These are phyloP conservation scores for Pseudomyrmex flavicornis DNA, from an alignment of 1,140 invertebrate species.

Conservation along the genomic window DNA sequence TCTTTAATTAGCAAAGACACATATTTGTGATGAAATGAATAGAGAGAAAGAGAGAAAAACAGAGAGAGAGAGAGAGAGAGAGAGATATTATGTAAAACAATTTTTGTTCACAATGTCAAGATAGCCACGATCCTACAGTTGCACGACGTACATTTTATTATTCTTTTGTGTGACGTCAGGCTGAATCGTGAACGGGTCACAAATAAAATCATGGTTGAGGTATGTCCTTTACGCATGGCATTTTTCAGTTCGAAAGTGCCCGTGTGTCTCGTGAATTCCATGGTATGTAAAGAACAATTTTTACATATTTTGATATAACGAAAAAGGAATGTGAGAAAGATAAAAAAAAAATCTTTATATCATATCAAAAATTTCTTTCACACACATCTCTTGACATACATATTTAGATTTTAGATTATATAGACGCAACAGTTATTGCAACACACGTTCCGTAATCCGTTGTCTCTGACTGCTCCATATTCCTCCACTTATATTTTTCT, in stretches of 20 bases:
- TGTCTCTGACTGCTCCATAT: neutral
- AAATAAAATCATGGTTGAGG: slow-evolving; percentile 50
- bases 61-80: neutral
- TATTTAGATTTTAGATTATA: neutral
- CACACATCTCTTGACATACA: neutral
- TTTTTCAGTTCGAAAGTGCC: slow-evolving; percentile 15
- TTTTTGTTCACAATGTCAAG: slow-evolving; percentile 7
- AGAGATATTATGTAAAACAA: neutral
- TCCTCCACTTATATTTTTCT: slow-evolving; percentile 54
- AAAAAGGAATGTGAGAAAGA: neutral
- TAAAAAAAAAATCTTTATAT: neutral
- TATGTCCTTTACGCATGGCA: neutral
- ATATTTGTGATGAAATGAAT: slow-evolving; percentile 51
- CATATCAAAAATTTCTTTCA: slow-evolving; percentile 9
- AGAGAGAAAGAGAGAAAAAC: neutral
- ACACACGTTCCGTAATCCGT: slow-evolving; percentile 46
- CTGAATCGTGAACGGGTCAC: slow-evolving; percentile 44
- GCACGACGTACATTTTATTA: slow-evolving; percentile 29
- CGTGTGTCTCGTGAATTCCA: slow-evolving; percentile 38
- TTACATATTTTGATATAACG: neutral
- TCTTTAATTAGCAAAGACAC: slow-evolving; percentile 65
- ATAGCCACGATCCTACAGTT: neutral
- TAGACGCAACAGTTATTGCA: slow-evolving; percentile 28
- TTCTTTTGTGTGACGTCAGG: slow-evolving; percentile 45
- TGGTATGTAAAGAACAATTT: slow-evolving; percentile 28